These are phyloP conservation scores for Frieseomelitta varia DNA, from an alignment of 1,140 invertebrate species.

Conservation along the genomic window DNA sequence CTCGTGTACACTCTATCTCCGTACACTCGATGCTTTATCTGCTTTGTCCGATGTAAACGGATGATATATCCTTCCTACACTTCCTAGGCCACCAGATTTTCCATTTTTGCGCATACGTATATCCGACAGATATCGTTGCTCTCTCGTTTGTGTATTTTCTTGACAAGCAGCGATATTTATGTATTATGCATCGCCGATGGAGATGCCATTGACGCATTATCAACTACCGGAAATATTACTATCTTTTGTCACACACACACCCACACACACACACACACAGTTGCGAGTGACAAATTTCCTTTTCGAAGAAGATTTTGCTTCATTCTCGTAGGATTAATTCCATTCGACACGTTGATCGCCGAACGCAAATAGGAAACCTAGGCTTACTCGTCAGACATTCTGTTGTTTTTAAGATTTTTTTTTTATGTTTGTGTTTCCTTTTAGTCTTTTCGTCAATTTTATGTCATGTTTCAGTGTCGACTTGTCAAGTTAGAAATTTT, in stretches of 20 bases:
- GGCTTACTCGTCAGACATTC: no score
- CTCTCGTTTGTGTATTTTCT: not conserved
- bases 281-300: no score
- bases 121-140: conserved; percentile 17
- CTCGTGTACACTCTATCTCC: conserved; percentile 18
- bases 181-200: not conserved
- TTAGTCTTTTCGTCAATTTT: no score
- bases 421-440: no score
- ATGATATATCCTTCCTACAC: not conserved
- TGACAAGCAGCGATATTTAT: not conserved
- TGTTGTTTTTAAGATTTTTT: no score
- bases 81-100: conserved; percentile 19
- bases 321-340: no score
- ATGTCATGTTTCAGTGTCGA: no score
- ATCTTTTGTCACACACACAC: not conserved
- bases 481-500: no score
- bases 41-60: conserved; percentile 23
- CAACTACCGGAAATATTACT: not conserved
- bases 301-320: no score
- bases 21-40: not conserved
- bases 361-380: no score
- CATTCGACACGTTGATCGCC: no score
- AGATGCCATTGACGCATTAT: not conserved
- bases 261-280: no score
- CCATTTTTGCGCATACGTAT: conserved; percentile 11